These are phyloP conservation scores for Hesperia comma DNA, from an alignment of 2,888 invertebrate species.

Conservation along the genomic window DNA sequence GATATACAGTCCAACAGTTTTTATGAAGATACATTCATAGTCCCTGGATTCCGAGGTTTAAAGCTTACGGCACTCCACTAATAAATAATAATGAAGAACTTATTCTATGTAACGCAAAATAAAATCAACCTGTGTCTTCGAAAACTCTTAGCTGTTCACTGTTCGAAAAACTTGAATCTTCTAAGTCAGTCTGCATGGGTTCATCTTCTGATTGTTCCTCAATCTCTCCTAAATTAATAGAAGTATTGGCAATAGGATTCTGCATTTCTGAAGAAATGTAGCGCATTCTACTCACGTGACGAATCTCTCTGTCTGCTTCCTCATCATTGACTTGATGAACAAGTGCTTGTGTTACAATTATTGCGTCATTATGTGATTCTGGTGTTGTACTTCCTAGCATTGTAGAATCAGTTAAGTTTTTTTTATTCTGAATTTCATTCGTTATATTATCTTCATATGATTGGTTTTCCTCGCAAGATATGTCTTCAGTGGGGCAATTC, in stretches of 20 bases:
- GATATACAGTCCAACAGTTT: too few species aligned
- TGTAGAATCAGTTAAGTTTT: neutral
- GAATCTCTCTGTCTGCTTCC: neutral
- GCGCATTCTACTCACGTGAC: neutral
- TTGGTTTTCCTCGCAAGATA: too few species aligned
- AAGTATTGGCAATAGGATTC: neutral
- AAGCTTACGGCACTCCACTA: too few species aligned
- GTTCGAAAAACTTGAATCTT: too few species aligned
- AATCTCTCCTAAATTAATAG: neutral
- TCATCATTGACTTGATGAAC: neutral
- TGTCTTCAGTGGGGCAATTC: neutral
- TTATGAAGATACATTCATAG: too few species aligned
- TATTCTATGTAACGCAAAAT: too few species aligned
- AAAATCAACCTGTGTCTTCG: neutral
- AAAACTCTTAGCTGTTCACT: too few species aligned
- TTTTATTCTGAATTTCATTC: neutral
- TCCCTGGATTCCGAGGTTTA: too few species aligned
- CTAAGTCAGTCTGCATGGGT: too few species aligned
- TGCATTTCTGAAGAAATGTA: neutral
- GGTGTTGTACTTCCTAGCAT: neutral
- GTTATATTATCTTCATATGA: too few species aligned
- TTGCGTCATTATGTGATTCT: neutral
- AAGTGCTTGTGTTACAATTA: neutral
- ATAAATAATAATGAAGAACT: too few species aligned
- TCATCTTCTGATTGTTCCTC: neutral